Base-by-base conservation (phyloP, 2,797 vertebrate species). In the Pachyuromys duprasi region DNA sequence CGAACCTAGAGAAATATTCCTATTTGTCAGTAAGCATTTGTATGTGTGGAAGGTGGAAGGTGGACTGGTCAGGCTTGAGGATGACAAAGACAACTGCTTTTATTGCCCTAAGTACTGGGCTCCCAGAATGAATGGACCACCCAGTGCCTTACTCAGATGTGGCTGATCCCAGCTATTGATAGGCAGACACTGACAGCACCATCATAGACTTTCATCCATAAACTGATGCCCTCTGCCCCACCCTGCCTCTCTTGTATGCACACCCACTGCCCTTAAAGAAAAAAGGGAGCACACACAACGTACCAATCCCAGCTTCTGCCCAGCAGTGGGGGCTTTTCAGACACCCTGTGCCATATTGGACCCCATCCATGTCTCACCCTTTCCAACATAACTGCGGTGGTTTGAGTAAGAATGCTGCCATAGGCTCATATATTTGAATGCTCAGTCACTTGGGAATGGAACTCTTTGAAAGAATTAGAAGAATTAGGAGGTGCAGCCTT, bases 111-210 rank as follows among this genome's bases (percentile, higher is more conserved):
- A 17, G 0, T 5, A 9, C 28, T 15, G 6, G 55, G 22, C 0
- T 79, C 55, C 17, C 9, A 72, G 53, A 15, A 69, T 36, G 70
- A 80, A 5, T 0, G 0, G 65, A 45, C 13, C 8, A 12, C 67
- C 33, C 67, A 2, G 0, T 0, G 45, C 8, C 62, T 62, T 28
- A 9, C 2, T 2, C 55, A 2, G 3, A 5, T 24, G 4, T 3
- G 1, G 36, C 6, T 31, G 22, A 33, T 57, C 5, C 53, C 28
- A 2, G 17, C 17, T 24, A 42, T 13, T 31, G 12, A 69, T 5
- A 42, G 26, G 63, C 11, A 0, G 53, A 22, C 17, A n/a, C 22
- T 0, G 0, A 0, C 4, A 75, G 63, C 3, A 2, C 3, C 45
- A 24, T 11, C 1, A 0, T 5, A 33, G 26, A 11, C 31, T 63